A percentile compares a stretch with the other conserved stretches of the same genome.
Conservation (phyloP, 1,140 invertebrate genomes). For the Mizuhopecten yessoensis region DNA sequence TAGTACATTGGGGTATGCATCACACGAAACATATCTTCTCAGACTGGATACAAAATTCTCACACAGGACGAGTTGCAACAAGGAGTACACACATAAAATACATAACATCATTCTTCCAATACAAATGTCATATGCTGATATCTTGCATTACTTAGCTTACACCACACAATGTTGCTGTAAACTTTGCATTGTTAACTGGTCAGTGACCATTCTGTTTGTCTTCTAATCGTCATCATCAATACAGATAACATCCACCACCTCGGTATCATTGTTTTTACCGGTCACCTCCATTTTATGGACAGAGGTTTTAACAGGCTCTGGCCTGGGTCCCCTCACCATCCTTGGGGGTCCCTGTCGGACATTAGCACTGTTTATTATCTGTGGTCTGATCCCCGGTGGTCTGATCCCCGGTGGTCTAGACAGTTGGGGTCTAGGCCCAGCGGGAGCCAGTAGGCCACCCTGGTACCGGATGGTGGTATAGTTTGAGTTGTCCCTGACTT, state of each 20-base stretch:
- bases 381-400: neutral
- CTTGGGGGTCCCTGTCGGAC: neutral
- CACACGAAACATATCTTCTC: neutral
- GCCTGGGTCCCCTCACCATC: slow-evolving; percentile 25
- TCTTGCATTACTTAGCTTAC: neutral
- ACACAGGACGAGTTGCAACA: neutral
- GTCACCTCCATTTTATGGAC: slow-evolving; percentile 20
- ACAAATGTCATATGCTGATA: neutral
- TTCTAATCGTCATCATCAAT: slow-evolving; percentile 14
- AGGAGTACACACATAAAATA: neutral
- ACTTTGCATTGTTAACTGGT: neutral
- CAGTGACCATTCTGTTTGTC: neutral
- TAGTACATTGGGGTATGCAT: neutral
- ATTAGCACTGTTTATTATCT: neutral
- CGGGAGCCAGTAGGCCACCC: neutral
- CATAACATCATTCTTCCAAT: neutral
- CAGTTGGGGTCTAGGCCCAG: neutral
- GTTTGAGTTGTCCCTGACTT: neutral
- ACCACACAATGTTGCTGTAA: neutral
- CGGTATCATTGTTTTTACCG: neutral
- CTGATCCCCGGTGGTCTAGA: neutral
- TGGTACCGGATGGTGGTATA: neutral
- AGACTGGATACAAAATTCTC: neutral
- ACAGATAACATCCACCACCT: slow-evolving; percentile 14
- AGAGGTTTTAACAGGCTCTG: slow-evolving; percentile 21